Base-by-base conservation (phyloP, 2,888 invertebrate genomes). In the Leptodirus hochenwartii region DNA sequence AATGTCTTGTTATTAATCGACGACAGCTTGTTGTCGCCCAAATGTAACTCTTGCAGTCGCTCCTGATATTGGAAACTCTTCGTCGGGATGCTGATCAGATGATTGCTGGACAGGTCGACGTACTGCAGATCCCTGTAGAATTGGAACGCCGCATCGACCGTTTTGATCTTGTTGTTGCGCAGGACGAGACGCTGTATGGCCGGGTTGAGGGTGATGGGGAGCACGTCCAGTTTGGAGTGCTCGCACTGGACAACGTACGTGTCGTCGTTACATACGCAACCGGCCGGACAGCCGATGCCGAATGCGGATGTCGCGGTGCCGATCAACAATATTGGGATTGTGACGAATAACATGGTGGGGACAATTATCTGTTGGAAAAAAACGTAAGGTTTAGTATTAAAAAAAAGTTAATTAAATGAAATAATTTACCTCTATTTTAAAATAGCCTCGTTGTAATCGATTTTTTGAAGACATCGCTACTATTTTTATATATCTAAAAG, bases 121-220 rank as follows among this genome's bases (percentile, higher is more conserved):
- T 78, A 81, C 40, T 74, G 75, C n/a, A 87, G 62, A 42, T 82
- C 82, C 1, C 76, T 70, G 55, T 87, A 87, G 58, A 87, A 87
- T 50, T 81, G 80, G 56, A 87, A 79, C 14, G 82, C 81, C 27
- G 81, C 81, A 54, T 87, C 85, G 40, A 87, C 79, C 10, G 79
- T 81, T 53, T 81, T 82, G 45, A 87, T 84, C 46, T 76, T 75
- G 54, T 85, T 87, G 53, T 78, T 80, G 45, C 76, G 72, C 37
- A 87, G 69, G 42, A 82, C 77, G 44, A 87, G 67, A 31, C 82
- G 66, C 50, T 81, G 80, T 38, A 87, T 82, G 44, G 81, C 79
- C 22, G 91, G 91, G 59, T 90, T 90, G 38, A 90, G 62, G 3
- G 85, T 81, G 46, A 88, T 88, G 36, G 88, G 88, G 36, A 90